Percentiles rank a stretch among this genome's conserved stretches.
phyloP scores from a whole-genome alignment of 2,113 vertebrate genomes.

The Rhombomys opimus region DNA sequence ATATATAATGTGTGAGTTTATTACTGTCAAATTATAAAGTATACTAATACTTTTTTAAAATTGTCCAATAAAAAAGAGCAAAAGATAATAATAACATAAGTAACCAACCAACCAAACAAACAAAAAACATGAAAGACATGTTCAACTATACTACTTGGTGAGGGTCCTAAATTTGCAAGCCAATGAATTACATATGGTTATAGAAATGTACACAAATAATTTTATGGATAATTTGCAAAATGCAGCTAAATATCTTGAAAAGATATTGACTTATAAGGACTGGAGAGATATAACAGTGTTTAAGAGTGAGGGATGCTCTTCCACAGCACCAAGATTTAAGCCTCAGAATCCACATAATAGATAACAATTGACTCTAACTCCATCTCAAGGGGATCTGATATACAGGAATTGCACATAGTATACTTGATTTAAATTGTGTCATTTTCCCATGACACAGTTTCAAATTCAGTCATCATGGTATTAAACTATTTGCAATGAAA shows the following conservation, averaged over 20 bases:
- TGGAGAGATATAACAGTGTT: not conserved
- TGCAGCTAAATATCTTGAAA: not conserved
- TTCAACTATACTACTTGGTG: not conserved
- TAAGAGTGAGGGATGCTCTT: not conserved
- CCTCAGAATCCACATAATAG: too few relatives aligned
- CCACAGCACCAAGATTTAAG: not conserved
- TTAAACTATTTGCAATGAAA: not conserved
- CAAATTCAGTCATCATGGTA: not conserved
- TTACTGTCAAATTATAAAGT: not conserved
- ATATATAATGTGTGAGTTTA: not conserved
- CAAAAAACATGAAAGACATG: not conserved
- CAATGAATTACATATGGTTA: not conserved
- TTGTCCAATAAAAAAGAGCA: not conserved
- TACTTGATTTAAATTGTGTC: not conserved
- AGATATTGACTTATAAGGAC: not conserved
- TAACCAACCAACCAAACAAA: not conserved
- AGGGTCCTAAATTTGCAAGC: not conserved
- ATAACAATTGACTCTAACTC: not conserved
- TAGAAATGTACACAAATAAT: conserved; percentile 28
- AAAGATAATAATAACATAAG: not conserved
- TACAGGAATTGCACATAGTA: not conserved
- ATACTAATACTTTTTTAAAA: not conserved
- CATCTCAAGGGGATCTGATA: not conserved
- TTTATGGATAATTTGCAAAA: conserved; percentile 1
- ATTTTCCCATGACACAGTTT: not conserved